Evolutionary conservation across 2,113 vertebrate species (phyloP), one percentile per base, ranked within the genome.

Genomic region (Astatotilapia flaviijosephi): DNA sequence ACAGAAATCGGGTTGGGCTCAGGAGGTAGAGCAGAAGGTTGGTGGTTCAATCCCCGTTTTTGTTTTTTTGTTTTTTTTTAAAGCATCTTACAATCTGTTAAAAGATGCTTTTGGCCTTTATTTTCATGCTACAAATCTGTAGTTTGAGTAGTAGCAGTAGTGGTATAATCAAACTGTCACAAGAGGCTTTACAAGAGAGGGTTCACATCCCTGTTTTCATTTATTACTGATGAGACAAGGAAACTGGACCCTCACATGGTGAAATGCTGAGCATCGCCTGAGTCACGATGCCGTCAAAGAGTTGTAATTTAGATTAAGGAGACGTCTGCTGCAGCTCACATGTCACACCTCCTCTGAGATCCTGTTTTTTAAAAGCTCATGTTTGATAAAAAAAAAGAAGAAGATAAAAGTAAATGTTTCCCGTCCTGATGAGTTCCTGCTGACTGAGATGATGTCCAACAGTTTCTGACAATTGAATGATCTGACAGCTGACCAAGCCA

Each of bases 381-480:
- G 75, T 54, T 33, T 81, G 26, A 26, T 60, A 4, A 26, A 3
- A 33, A 23, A 23, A 58, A 54, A 55, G 3, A 60, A n/a, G 26
- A 33, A 70, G n/a, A 21, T 58, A 23, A 47, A 75, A 13, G 6
- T 54, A 35, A 37, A 21, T 60, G 21, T 62, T 89, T 89, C 6
- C 85, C 99, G 99, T 92, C 98, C 97, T 4, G 98, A 99, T 68
- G 98, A 99, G 85, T 97, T 99, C 5, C 97, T 99, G 33, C 96
- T 99, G 88, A 99, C 99, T 1, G 99, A 99, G 95, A 99, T 99
- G 98, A 96, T 99, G 90, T 99, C 99, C 92, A 99, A 99, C 75
- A 98, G 98, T 1, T 97, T 99, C 65, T 99, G 99, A 96, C 99
- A 7, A n/a, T 7, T 5, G 0, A 37, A 98, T 80, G 98, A 99